Evolutionary conservation across 2,888 invertebrate species (phyloP).

Genomic region (Ephialtes manifestator): DNA sequence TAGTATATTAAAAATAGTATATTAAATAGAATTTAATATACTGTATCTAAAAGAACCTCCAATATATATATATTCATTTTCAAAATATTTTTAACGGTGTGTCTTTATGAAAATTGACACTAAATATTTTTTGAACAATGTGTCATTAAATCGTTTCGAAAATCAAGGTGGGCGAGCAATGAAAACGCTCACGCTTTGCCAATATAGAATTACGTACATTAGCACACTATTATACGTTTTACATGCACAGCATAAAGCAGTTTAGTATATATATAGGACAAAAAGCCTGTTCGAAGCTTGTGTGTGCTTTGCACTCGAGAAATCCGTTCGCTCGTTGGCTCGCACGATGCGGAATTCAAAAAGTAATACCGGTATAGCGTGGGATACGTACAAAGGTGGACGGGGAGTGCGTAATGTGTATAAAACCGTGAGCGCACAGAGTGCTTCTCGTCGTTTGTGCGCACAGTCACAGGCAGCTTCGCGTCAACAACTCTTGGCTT

Average conservation of each 20-base stretch:
- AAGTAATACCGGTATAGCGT: constrained; percentile 50
- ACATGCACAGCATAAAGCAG: constrained; percentile 3
- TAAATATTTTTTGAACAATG: no score
- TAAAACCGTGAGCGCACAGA: constrained; percentile 7
- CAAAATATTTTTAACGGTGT: no score
- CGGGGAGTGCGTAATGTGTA: background rate
- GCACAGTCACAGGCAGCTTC: constrained; percentile 47
- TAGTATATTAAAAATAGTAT: no score
- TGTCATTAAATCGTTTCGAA: no score
- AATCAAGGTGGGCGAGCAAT: background rate
- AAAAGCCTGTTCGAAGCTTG: constrained; percentile 26
- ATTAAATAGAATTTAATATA: no score
- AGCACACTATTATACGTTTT: background rate
- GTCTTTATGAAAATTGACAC: no score
- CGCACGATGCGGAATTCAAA: constrained; percentile 54
- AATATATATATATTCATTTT: no score
- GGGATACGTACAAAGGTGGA: constrained; percentile 15
- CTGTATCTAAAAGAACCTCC: no score
- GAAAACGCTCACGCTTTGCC: constrained; percentile 29
- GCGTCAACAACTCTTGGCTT: constrained; percentile 54
- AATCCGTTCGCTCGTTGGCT: constrained; percentile 50
- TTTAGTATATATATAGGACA: constrained; percentile 16
- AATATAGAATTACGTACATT: constrained; percentile 13
- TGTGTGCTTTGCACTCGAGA: constrained; percentile 63
- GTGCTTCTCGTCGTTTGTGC: constrained; percentile 39